phyloP scores from a whole-genome alignment of 2,113 vertebrate genomes.

The Benitochromis conjunctus region DNA sequence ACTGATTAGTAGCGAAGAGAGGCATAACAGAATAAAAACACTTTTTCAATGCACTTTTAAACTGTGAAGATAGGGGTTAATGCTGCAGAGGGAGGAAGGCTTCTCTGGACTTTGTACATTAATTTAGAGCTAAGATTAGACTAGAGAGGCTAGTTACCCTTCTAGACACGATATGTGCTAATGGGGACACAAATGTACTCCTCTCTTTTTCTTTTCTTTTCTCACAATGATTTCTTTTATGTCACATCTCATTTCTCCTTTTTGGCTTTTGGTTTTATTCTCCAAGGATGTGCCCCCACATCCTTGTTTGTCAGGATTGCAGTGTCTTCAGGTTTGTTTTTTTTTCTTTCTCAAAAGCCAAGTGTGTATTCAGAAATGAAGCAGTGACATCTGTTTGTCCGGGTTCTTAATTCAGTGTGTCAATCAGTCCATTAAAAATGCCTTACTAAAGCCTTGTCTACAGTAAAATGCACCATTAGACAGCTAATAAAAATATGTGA shows the following conservation, averaged over 20 bases:
- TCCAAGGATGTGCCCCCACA: not conserved
- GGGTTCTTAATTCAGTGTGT: not conserved
- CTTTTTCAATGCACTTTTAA: not conserved
- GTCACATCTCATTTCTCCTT: not conserved
- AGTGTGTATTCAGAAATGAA: not conserved
- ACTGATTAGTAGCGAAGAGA: not conserved
- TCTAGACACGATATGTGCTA: not conserved
- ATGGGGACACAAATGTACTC: not conserved
- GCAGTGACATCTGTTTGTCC: not conserved
- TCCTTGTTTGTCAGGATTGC: not conserved
- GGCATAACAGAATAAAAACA: not conserved
- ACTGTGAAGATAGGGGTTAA: not conserved
- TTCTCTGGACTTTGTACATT: not conserved
- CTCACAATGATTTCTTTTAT: not conserved
- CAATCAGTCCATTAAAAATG: not conserved
- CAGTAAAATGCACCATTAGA: not conserved
- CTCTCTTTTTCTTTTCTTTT: not conserved
- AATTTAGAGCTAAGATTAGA: not conserved
- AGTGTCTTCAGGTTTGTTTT: fast-evolving
- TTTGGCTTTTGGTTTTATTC: not conserved
- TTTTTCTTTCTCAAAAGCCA: not conserved
- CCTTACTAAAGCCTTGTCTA: not conserved
- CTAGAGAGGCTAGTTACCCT: not conserved
- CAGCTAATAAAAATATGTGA: not conserved
- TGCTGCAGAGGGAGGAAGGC: not conserved